These are phyloP conservation scores for Cryptotis parvus DNA, from an alignment of 2,113 vertebrate species.

Conservation along the genomic window DNA sequence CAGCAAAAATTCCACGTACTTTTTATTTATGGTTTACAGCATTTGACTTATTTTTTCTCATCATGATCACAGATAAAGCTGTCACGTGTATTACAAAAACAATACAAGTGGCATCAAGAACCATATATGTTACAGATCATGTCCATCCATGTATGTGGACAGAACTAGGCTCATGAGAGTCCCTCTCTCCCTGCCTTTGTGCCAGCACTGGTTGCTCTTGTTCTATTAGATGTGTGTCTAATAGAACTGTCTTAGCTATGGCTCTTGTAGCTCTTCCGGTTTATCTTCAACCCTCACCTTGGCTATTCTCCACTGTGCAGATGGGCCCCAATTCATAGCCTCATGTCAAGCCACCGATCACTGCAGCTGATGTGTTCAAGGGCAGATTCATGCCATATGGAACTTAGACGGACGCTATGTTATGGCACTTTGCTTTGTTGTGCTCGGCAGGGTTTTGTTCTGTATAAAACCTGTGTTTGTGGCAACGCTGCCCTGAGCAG, in stretches of 20 bases:
- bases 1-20: neutral
- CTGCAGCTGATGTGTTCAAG: neutral
- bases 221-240: too few species aligned
- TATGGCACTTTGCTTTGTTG: neutral
- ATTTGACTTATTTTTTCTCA: neutral
- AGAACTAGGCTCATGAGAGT: too few species aligned
- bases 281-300: too few species aligned
- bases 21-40: neutral
- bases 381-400: neutral
- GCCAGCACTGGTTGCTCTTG: too few species aligned
- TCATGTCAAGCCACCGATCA: neutral
- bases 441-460: neutral
- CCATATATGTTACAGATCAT: too few species aligned
- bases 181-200: too few species aligned
- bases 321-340: rapidly evolving
- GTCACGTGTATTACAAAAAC: neutral
- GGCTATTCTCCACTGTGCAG: too few species aligned
- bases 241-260: too few species aligned
- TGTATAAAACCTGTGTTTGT: neutral
- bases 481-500: neutral
- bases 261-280: too few species aligned
- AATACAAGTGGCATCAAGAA: too few species aligned
- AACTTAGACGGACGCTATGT: neutral
- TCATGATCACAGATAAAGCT: neutral
- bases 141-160: too few species aligned